Conservation (phyloP, 2,888 invertebrate species). For the Microchrysa polita region DNA sequence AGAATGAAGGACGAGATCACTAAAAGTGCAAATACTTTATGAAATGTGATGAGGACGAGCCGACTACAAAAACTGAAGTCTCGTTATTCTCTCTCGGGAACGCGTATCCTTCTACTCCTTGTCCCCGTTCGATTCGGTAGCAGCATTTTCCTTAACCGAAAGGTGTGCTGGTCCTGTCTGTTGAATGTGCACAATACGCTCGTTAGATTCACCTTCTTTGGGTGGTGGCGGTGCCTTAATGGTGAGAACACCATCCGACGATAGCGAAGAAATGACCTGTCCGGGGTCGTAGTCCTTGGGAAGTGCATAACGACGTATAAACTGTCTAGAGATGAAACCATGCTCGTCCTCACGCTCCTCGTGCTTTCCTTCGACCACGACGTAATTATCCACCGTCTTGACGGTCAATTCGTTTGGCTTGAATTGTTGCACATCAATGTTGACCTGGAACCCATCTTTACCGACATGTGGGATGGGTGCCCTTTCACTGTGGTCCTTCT, state of each 20-base stretch:
- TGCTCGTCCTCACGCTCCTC: slow-evolving; percentile 77
- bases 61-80: no score
- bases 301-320: slow-evolving; percentile 75
- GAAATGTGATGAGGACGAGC: no score
- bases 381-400: slow-evolving; percentile 71
- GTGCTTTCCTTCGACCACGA: slow-evolving; percentile 76
- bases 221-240: slow-evolving; percentile 74
- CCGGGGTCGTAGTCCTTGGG: slow-evolving; percentile 76
- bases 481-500: neutral
- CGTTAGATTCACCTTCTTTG: slow-evolving; percentile 57
- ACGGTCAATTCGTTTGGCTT: slow-evolving; percentile 74
- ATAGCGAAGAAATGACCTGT: slow-evolving; percentile 76
- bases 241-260: slow-evolving; percentile 81
- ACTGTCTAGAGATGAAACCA: slow-evolving; percentile 81
- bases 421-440: slow-evolving; percentile 75
- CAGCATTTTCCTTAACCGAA: slow-evolving; percentile 56
- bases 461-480: slow-evolving; percentile 59
- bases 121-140: neutral
- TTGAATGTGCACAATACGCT: slow-evolving; percentile 76
- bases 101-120: neutral
- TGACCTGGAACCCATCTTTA: slow-evolving; percentile 75
- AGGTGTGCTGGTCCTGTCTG: slow-evolving; percentile 74
- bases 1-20: no score
- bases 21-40: no score
- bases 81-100: neutral